Evolutionary conservation across 2,113 vertebrate species (phyloP), one percentile per base, ranked within the genome.

Genomic region (Charina bottae): DNA sequence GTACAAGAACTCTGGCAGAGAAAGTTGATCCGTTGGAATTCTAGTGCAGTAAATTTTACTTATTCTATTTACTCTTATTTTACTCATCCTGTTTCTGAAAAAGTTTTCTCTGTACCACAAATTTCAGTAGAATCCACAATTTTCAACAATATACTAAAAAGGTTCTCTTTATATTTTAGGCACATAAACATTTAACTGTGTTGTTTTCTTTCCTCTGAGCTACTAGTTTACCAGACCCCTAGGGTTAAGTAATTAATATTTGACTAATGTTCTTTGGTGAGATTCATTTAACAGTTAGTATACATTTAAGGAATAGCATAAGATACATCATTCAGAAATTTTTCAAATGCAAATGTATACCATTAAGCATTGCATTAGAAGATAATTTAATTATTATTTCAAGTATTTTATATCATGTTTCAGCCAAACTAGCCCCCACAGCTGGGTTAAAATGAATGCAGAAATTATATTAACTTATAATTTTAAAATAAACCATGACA

Each of bases 301-400:
- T 93, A 92, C 93, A 94, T 95, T 96, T 90, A 90, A 89, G 94
- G 93, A 95, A 93, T 93, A 94, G 87, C 33, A 24, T 58, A 87
- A 93, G 90, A 95, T 87, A 87, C 23, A 93, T 96, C 95, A 96
- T 94, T 94, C 60, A 56, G 33, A 17, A 91, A 92, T 91, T 53
- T 90, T 21, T 21, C 72, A 95, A 58, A 92, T 93, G 94, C 96
- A 97, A 95, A 94, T 92, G 93, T 49, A 49, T 49, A 49, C 55
- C 72, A 94, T 95, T 94, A 95, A 96, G 96, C 93, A 92, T 56
- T 95, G 90, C 95, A 95, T 97, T 97, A 93, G 96, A 96, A 96
- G 56, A 86, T 26, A n/a, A 56, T 59, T 59, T 59, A 46, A 49
- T 49, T 49, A 24, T 2, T 59, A 23, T 59, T 23, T 59, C 21